phyloP scores from a whole-genome alignment of 2,113 vertebrate species.

The Spermophilus dauricus region DNA sequence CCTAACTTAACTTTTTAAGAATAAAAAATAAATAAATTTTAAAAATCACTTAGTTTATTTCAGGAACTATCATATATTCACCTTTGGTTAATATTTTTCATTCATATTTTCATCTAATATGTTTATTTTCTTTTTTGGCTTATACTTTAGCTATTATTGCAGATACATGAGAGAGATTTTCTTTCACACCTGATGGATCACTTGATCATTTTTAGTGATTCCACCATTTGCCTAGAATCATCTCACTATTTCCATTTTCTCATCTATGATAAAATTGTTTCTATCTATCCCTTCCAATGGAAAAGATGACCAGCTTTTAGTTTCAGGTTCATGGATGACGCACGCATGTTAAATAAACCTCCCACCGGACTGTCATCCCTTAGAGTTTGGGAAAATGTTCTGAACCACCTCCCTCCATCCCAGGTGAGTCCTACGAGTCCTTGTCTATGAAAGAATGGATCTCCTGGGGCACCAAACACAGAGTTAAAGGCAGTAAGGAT shows the following conservation, averaged over 20 bases:
- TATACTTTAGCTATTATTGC: background rate
- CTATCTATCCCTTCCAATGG: background rate
- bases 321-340: background rate
- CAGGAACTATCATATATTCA: background rate
- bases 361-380: background rate
- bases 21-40: background rate
- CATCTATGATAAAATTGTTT: background rate
- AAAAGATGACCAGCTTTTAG: background rate
- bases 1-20: constrained; percentile 58
- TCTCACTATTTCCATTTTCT: background rate
- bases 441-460: background rate
- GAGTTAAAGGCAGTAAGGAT: background rate
- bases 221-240: background rate
- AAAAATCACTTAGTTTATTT: background rate
- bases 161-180: background rate
- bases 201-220: background rate
- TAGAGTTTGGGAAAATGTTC: background rate
- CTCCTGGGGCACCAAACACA: background rate
- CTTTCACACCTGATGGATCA: background rate
- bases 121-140: background rate
- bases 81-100: background rate
- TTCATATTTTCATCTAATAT: background rate
- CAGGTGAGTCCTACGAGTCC: background rate
- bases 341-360: background rate
- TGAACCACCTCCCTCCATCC: background rate